Evolutionary conservation across 1,140 invertebrate species (phyloP).

Genomic region (Zaprionus vittiger): DNA sequence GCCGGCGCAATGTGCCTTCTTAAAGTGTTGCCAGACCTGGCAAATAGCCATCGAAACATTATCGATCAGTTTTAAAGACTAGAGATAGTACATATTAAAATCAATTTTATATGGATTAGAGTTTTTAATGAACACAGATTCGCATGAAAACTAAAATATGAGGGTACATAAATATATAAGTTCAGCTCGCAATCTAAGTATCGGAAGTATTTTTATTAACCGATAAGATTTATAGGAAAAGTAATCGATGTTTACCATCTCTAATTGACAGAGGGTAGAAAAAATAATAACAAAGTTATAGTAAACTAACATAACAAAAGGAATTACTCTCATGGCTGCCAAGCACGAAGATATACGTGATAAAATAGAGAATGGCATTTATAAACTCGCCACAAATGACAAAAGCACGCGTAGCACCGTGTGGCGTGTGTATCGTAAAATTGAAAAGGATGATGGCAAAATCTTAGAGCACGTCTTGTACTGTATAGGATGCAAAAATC

Average conservation of each 20-base stretch:
- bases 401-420: slow-evolving; percentile 66
- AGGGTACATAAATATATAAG: not conserved
- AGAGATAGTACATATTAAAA: not conserved
- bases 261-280: slow-evolving; percentile 10
- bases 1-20: slow-evolving; percentile 68
- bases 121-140: not conserved
- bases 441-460: slow-evolving; percentile 63
- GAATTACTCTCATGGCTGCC: slow-evolving; percentile 35
- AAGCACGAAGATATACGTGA: slow-evolving; percentile 62
- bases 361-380: slow-evolving; percentile 65
- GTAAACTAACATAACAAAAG: slow-evolving; percentile 30
- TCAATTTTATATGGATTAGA: too few relatives aligned
- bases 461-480: slow-evolving; percentile 58
- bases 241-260: slow-evolving; percentile 11
- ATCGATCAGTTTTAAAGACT: slow-evolving; percentile 12
- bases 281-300: slow-evolving; percentile 48
- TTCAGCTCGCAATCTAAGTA: not conserved
- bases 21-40: slow-evolving; percentile 50
- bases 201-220: not conserved
- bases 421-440: slow-evolving; percentile 66
- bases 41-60: not conserved
- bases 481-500: slow-evolving; percentile 60
- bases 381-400: slow-evolving; percentile 53
- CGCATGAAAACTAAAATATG: too few relatives aligned
- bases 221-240: not conserved